Percentiles rank a stretch among this genome's conserved stretches.
These are phyloP conservation scores for Yponomeuta malinellus DNA, from an alignment of 2,888 invertebrate genomes.

Conservation along the genomic window DNA sequence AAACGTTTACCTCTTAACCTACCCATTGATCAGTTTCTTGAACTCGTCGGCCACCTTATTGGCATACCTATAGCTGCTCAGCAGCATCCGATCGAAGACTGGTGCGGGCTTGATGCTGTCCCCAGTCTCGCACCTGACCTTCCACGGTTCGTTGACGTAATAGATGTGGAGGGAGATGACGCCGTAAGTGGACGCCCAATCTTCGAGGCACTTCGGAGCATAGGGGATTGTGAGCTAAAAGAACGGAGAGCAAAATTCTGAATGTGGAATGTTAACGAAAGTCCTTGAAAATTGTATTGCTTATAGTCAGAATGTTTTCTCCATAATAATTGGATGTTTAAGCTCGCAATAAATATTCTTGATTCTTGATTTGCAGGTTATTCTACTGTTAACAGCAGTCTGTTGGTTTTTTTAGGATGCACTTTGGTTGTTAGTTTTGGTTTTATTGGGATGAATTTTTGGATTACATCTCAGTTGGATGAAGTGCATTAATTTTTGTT, in stretches of 20 bases:
- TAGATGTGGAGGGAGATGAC: conserved; percentile 54
- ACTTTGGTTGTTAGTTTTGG: too few relatives aligned
- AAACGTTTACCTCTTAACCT: background rate
- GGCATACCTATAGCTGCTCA: conserved; percentile 42
- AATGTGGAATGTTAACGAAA: background rate
- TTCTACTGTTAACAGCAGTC: too few relatives aligned
- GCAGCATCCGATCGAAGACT: conserved; percentile 31
- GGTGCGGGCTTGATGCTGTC: conserved; percentile 34
- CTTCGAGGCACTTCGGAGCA: conserved; percentile 47
- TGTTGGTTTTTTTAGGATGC: too few relatives aligned
- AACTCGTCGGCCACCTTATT: conserved; percentile 42
- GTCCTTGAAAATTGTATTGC: too few relatives aligned
- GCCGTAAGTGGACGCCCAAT: conserved; percentile 34
- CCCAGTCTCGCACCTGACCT: conserved; percentile 23
- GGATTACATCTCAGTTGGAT: too few relatives aligned
- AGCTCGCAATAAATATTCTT: too few relatives aligned
- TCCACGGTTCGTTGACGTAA: conserved; percentile 45
- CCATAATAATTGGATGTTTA: too few relatives aligned
- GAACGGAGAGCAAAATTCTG: background rate
- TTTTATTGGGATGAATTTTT: too few relatives aligned
- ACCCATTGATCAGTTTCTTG: conserved; percentile 35
- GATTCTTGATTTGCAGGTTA: too few relatives aligned
- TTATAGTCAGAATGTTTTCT: too few relatives aligned
- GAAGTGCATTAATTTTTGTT: too few relatives aligned
- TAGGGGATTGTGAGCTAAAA: conserved; percentile 31